Conservation (phyloP, 2,888 invertebrate genomes). For the Tipula confusa region DNA sequence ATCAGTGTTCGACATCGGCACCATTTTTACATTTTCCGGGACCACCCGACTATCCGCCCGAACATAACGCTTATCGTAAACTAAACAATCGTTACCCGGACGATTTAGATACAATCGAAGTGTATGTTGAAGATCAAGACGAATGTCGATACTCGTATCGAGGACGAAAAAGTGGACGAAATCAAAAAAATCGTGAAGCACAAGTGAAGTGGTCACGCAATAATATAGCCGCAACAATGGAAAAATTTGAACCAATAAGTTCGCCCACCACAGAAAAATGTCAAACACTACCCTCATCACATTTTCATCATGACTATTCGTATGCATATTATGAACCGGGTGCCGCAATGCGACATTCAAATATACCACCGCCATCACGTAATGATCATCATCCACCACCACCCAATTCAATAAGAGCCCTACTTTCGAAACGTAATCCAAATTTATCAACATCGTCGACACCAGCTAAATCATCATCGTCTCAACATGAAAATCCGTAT, state of each 20-base stretch:
- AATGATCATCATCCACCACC: constrained; percentile 41
- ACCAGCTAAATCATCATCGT: background rate
- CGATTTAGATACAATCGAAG: constrained; percentile 48
- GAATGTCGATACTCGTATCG: constrained; percentile 30
- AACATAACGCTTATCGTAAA: constrained; percentile 43
- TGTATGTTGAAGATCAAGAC: constrained; percentile 41
- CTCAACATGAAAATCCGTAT: constrained; percentile 62
- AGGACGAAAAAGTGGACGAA: constrained; percentile 13
- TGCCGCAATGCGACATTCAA: constrained; percentile 58
- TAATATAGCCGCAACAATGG: constrained; percentile 62
- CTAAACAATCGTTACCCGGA: constrained; percentile 42
- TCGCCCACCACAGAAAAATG: constrained; percentile 32
- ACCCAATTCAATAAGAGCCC: constrained; percentile 47
- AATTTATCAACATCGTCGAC: constrained; percentile 35
- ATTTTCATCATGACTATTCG: constrained; percentile 61
- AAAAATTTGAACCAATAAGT: constrained; percentile 56
- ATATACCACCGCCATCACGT: constrained; percentile 60
- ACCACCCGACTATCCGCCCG: constrained; percentile 67
- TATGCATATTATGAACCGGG: constrained; percentile 79
- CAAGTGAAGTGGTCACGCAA: constrained; percentile 56
- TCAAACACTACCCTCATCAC: constrained; percentile 34
- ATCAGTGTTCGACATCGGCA: constrained; percentile 41
- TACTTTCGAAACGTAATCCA: constrained; percentile 47
- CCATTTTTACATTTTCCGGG: constrained; percentile 69
- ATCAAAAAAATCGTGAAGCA: constrained; percentile 26